Evolutionary conservation across 1,140 invertebrate species (phyloP).

Genomic region (Apis mellifera): DNA sequence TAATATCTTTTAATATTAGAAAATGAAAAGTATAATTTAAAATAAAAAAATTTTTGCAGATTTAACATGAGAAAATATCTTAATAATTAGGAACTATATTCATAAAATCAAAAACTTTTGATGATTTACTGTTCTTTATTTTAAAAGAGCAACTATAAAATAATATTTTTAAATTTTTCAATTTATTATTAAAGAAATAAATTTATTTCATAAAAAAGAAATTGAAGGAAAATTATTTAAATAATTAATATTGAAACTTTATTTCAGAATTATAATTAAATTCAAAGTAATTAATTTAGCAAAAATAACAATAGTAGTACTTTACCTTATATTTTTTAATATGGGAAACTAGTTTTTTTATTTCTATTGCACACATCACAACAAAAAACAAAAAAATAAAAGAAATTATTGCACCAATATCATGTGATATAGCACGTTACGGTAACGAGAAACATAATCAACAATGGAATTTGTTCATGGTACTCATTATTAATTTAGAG

Average conservation of each 20-base stretch:
- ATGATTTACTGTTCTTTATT: not conserved
- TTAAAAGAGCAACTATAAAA: not conserved
- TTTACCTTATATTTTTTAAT: slow-evolving; percentile 29
- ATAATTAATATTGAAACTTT: not conserved
- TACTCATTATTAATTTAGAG: slow-evolving; percentile 6
- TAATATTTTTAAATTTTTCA: not conserved
- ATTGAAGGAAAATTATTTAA: not conserved
- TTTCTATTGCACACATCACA: slow-evolving; percentile 48
- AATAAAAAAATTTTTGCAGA: not conserved
- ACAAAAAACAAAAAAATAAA: not conserved
- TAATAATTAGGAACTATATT: not conserved
- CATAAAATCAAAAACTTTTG: not conserved
- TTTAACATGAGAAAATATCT: not conserved
- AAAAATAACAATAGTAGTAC: not conserved
- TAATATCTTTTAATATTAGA: too few relatives aligned
- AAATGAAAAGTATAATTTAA: not conserved
- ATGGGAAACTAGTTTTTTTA: slow-evolving; percentile 33
- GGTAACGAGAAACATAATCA: slow-evolving; percentile 42
- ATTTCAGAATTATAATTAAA: not conserved
- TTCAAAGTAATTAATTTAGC: not conserved
- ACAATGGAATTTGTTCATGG: not conserved
- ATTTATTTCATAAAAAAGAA: not conserved
- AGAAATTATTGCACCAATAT: slow-evolving; percentile 56
- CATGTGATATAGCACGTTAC: slow-evolving; percentile 42
- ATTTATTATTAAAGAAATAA: not conserved